phyloP scores from a whole-genome alignment of 2,797 vertebrate species.

The Anguilla anguilla region DNA sequence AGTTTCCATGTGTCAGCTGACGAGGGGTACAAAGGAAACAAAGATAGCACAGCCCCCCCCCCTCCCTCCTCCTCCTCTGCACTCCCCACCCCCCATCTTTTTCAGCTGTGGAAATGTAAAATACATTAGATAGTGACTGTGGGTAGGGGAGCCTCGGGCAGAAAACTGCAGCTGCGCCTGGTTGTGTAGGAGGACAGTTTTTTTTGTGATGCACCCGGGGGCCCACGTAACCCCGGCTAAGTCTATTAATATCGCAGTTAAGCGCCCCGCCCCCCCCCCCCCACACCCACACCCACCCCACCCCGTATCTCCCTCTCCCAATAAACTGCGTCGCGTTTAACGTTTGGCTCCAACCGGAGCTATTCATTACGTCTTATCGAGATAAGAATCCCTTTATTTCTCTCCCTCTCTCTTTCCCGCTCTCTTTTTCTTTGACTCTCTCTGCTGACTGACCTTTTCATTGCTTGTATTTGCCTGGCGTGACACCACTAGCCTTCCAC shows the following conservation, averaged over 20 bases:
- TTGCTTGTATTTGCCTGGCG: conserved; percentile 60
- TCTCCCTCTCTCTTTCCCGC: conserved; percentile 10
- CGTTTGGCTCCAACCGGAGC: conserved; percentile 53
- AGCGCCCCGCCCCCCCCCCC: conserved; percentile 46
- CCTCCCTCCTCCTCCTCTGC: conserved; percentile 41
- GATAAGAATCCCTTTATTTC: conserved; percentile 37
- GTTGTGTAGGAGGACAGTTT: conserved; percentile 74
- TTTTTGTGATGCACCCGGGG: conserved; percentile 63
- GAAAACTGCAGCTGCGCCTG: conserved; percentile 65
- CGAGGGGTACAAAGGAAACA: conserved; percentile 56
- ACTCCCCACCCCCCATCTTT: conserved; percentile 24
- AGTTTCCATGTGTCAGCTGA: conserved; percentile 65
- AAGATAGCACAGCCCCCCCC: conserved; percentile 42
- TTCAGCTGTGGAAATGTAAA: conserved; percentile 74
- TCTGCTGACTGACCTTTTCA: conserved; percentile 10
- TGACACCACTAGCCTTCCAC: conserved; percentile 55
- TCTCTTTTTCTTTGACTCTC: conserved; percentile 4
- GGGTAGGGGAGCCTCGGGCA: conserved; percentile 74
- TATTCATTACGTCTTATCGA: conserved; percentile 61
- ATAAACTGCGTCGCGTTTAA: conserved; percentile 59
- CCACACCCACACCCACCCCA: not conserved
- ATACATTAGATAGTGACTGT: conserved; percentile 73
- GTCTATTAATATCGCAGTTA: conserved; percentile 69
- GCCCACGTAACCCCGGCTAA: conserved; percentile 69
- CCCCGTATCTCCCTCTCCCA: conserved; percentile 29